Base-by-base conservation (phyloP, 2,888 invertebrate species). In the Agrotis segetum region DNA sequence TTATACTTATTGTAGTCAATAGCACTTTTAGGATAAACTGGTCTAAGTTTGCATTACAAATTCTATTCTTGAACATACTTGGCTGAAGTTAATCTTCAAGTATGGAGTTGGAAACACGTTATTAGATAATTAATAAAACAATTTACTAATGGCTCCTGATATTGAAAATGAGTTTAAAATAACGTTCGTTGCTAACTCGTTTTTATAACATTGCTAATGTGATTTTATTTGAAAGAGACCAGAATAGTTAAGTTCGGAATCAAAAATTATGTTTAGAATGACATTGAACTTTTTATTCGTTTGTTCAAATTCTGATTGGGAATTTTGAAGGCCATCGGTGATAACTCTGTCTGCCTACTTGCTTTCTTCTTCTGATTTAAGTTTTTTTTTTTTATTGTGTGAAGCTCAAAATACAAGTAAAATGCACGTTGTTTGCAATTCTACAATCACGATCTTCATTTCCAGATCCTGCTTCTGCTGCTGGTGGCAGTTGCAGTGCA, bases 401-500 rank as follows among this genome's bases (percentile, higher is more conserved):
- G 40, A 11, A 2, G 40, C 40, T 2, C 40, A 40, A 40, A 40
- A 2, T 40, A 40, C 40, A 40, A 40, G 40, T n/a, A 61, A 3
- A 16, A 44, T 44, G n/a, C 19, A 44, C 44, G 24, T 16, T 19
- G 3, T 62, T 69, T 69, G 13, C 14, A 40, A 40, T 17, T 7
- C 14, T 21, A 19, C 2, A 3, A 60, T 21, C 7, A 3, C 16
- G 5, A 1, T 44, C 47, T 5, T 21, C 1, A 13, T 71, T 67
- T 46, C 13, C 67, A 79, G 79, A 64, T 81, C 63, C 47, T 81
- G 73, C 29, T 79, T 14, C 53, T 79, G 58, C 58, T 79, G 55
- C 56, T 79, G 49, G 17, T 81, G 17, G 58, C 61, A 49, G 68
- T 40, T 24, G 73, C 73, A n/a, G 73, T 61, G 53, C 78, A 81